phyloP scores from a whole-genome alignment of 2,113 vertebrate genomes.

The Charina bottae region DNA sequence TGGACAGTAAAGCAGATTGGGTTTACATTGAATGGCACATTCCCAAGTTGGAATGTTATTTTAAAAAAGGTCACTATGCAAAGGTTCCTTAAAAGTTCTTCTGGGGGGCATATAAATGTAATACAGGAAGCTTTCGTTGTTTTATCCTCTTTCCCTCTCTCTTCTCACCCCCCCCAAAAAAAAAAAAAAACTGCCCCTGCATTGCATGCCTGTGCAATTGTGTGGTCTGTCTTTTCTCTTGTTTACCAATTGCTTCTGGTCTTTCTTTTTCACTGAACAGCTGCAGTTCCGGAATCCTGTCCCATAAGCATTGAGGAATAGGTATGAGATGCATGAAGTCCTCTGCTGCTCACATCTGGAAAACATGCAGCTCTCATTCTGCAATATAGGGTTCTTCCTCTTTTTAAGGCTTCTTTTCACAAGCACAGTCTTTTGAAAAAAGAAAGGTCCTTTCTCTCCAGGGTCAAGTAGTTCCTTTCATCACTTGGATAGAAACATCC shows the following conservation, averaged over 20 bases:
- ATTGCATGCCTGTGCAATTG: slow-evolving; percentile 15
- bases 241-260: slow-evolving; percentile 84
- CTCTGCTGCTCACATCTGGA: neutral
- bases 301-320: slow-evolving; percentile 95
- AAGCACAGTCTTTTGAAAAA: neutral
- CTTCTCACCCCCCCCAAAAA: neutral
- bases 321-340: slow-evolving; percentile 78
- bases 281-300: slow-evolving; percentile 86
- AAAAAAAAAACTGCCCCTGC: neutral
- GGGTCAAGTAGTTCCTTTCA: neutral
- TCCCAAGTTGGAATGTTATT: neutral
- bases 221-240: slow-evolving; percentile 26
- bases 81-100: neutral
- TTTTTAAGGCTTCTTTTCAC: neutral
- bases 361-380: neutral
- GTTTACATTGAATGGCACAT: neutral
- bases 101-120: neutral
- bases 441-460: neutral
- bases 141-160: neutral
- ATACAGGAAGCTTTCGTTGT: neutral
- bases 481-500: neutral
- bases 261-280: slow-evolving; percentile 82
- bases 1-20: neutral
- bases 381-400: neutral
- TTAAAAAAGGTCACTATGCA: neutral